Percentiles rank a stretch among this genome's conserved stretches.
Evolutionary conservation across 2,113 vertebrate genomes (phyloP).

Genomic region (Lates calcarifer): DNA sequence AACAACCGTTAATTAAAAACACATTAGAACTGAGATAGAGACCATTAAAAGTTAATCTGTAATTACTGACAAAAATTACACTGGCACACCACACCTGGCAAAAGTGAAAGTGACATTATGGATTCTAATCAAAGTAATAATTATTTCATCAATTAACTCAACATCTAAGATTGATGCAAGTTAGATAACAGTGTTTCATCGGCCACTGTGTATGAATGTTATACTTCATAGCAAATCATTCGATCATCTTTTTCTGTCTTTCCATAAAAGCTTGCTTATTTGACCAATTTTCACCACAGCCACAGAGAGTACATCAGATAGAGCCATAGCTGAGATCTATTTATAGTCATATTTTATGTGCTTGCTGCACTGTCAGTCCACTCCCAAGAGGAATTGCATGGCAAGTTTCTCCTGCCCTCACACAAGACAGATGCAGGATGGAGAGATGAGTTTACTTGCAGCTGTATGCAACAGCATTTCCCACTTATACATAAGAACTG

Average conservation of each 20-base stretch:
- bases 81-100: not conserved
- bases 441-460: not conserved
- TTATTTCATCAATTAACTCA: not conserved
- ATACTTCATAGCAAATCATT: not conserved
- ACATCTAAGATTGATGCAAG: not conserved
- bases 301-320: not conserved
- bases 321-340: not conserved
- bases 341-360: slow-evolving; percentile 11
- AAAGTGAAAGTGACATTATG: not conserved
- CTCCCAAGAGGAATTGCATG: slow-evolving; percentile 18
- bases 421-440: not conserved
- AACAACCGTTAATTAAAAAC: slow-evolving; percentile 24
- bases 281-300: not conserved
- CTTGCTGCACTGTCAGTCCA: slow-evolving; percentile 16
- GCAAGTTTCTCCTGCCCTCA: not conserved
- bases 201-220: not conserved
- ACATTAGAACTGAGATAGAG: not conserved
- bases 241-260: not conserved
- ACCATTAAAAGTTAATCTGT: slow-evolving; percentile 23
- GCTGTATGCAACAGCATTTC: slow-evolving; percentile 18
- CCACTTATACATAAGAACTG: slow-evolving; percentile 8
- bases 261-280: not conserved
- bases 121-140: slow-evolving; percentile 25
- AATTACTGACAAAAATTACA: slow-evolving; percentile 23
- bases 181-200: not conserved